phyloP scores from a whole-genome alignment of 2,888 invertebrate species.

The Meteorus cinctellus region DNA sequence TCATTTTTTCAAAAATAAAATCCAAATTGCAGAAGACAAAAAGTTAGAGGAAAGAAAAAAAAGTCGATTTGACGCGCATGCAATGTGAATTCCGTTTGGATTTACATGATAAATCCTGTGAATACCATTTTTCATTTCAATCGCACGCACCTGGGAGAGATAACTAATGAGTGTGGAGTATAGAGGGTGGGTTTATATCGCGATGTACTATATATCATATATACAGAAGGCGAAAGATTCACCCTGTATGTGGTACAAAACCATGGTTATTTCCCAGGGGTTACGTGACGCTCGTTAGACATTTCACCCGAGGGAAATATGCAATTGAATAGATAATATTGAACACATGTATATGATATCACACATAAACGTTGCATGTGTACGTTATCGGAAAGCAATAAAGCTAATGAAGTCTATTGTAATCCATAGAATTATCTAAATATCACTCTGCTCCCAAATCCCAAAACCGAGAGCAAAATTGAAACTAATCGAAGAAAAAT shows the following conservation, averaged over 20 bases:
- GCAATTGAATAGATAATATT: conserved; percentile 64
- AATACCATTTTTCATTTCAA: conserved; percentile 36
- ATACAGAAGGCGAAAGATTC: background rate
- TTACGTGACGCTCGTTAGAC: conserved; percentile 43
- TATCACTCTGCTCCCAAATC: background rate
- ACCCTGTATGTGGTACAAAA: conserved; percentile 9
- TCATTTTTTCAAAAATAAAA: conserved; percentile 10
- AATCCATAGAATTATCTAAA: conserved; percentile 29
- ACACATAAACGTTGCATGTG: conserved; percentile 35
- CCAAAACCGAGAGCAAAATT: background rate
- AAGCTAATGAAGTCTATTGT: conserved; percentile 46
- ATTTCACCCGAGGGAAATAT: conserved; percentile 58
- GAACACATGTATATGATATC: conserved; percentile 52
- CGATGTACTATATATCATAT: background rate
- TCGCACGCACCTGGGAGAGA: conserved; percentile 27
- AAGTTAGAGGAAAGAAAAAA: background rate
- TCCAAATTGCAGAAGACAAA: background rate
- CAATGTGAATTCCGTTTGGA: conserved; percentile 14
- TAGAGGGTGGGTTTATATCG: background rate
- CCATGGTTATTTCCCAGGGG: conserved; percentile 54
- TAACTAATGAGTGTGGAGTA: conserved; percentile 27
- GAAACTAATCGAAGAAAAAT: no score
- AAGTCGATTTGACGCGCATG: background rate
- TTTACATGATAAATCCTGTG: conserved; percentile 32
- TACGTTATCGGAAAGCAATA: conserved; percentile 60